Conservation (phyloP, 2,888 invertebrate genomes). For the Adela reaumurella region DNA sequence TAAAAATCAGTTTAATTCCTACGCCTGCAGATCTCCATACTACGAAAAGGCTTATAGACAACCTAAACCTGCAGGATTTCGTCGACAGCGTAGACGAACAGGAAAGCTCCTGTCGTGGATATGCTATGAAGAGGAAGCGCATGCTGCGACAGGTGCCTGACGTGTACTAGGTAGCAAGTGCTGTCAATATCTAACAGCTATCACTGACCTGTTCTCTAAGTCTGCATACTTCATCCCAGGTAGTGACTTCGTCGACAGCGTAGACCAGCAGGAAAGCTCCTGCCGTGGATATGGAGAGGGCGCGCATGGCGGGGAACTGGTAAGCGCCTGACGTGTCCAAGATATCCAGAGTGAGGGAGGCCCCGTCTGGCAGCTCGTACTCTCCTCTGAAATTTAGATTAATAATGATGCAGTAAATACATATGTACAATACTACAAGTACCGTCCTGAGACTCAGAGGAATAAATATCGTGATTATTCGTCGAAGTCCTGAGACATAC, state of each 20-base stretch:
- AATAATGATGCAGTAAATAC: not conserved
- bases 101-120: slow-evolving; percentile 69
- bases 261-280: slow-evolving; percentile 73
- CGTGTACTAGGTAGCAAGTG: slow-evolving; percentile 70
- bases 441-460: no score
- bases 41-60: no score
- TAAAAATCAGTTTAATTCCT: no score
- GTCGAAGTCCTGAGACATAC: no score
- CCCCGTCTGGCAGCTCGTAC: slow-evolving; percentile 32
- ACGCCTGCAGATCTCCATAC: no score
- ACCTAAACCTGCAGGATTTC: no score
- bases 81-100: slow-evolving; percentile 66
- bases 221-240: slow-evolving; percentile 54
- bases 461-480: no score
- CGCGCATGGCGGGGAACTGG: slow-evolving; percentile 73
- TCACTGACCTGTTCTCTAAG: slow-evolving; percentile 41
- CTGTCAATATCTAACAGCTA: no score
- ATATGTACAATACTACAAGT: no score
- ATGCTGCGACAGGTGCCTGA: slow-evolving; percentile 67
- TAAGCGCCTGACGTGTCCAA: slow-evolving; percentile 66
- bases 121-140: slow-evolving; percentile 69
- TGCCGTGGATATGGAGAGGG: slow-evolving; percentile 68
- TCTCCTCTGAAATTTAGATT: slow-evolving; percentile 17
- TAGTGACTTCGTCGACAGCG: slow-evolving; percentile 56
- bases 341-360: slow-evolving; percentile 61